Conservation (phyloP, 2,888 invertebrate species). For the Anaspis maculata region DNA sequence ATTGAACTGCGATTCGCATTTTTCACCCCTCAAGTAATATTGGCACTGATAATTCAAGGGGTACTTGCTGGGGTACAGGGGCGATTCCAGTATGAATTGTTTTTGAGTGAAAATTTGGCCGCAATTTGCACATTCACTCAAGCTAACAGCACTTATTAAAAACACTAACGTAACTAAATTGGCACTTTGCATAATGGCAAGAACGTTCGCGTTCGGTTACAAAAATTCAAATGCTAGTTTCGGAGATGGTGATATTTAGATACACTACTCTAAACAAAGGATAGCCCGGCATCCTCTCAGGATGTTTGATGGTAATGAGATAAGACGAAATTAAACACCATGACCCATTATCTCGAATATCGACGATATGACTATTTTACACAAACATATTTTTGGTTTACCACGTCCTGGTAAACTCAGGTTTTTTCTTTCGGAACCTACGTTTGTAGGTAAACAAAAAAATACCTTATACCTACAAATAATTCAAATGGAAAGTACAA, state of each 20-base stretch:
- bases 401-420: conserved; percentile 12
- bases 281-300: conserved; percentile 20
- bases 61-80: conserved; percentile 46
- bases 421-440: too few relatives aligned
- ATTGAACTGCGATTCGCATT: conserved; percentile 46
- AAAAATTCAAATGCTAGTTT: too few relatives aligned
- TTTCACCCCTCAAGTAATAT: conserved; percentile 44
- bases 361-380: conserved; percentile 5
- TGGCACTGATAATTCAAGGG: conserved; percentile 42
- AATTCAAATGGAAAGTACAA: too few relatives aligned
- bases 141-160: neutral
- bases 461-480: too few relatives aligned
- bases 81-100: conserved; percentile 45
- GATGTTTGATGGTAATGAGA: conserved; percentile 22
- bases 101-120: conserved; percentile 43
- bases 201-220: too few relatives aligned
- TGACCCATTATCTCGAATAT: conserved; percentile 18
- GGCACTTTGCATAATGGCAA: conserved; percentile 2
- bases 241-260: conserved; percentile 2
- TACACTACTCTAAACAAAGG: conserved; percentile 22
- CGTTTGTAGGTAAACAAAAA: too few relatives aligned
- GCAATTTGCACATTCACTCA: conserved; percentile 17
- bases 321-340: conserved; percentile 18
- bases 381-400: conserved; percentile 9
- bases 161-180: conserved; percentile 1